phyloP scores from a whole-genome alignment of 2,888 invertebrate species.

The Trimorus sp. region DNA sequence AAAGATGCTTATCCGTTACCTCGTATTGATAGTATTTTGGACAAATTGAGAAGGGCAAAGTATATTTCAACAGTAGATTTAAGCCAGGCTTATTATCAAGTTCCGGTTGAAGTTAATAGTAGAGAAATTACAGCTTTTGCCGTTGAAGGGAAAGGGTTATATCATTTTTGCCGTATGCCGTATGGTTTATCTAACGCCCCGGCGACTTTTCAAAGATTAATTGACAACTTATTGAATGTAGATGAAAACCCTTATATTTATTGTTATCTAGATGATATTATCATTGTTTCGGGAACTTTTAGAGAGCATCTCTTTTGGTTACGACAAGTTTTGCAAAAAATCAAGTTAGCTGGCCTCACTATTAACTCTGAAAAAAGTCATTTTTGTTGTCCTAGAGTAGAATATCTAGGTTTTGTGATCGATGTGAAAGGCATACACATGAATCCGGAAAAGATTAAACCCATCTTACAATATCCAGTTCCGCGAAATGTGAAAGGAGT shows the following conservation, averaged over 20 bases:
- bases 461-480: background rate
- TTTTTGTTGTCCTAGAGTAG: conserved; percentile 1
- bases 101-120: conserved; percentile 66
- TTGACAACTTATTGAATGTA: background rate
- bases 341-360: background rate
- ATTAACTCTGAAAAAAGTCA: conserved; percentile 5
- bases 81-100: conserved; percentile 69
- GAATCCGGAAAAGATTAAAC: background rate
- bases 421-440: background rate
- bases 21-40: conserved; percentile 14
- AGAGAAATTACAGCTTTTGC: conserved; percentile 72
- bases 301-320: background rate
- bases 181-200: conserved; percentile 71
- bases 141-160: conserved; percentile 68
- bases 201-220: conserved; percentile 68
- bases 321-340: background rate
- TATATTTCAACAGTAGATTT: conserved; percentile 29
- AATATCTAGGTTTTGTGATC: conserved; percentile 4
- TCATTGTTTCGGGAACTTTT: background rate
- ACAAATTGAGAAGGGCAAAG: conserved; percentile 1
- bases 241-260: background rate
- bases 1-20: conserved; percentile 46
- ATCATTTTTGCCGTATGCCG: conserved; percentile 72
- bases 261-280: conserved; percentile 11
- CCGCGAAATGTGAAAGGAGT: background rate